Evolutionary conservation across 2,797 vertebrate genomes (phyloP).

Genomic region (Spondyliosoma cantharus): DNA sequence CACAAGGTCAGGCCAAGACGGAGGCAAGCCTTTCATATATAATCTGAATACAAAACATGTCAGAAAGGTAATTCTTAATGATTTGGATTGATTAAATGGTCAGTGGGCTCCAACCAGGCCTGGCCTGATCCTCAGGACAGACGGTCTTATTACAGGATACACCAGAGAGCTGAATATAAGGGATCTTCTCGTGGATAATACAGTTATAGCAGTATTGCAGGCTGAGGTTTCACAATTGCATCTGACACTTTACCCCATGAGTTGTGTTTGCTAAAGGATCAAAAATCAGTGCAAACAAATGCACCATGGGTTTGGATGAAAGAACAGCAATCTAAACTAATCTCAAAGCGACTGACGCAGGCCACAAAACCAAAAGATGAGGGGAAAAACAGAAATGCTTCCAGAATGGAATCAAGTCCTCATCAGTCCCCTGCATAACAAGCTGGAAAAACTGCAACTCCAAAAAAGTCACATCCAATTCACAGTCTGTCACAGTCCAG

Average conservation of each 20-base stretch:
- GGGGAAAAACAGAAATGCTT: not conserved
- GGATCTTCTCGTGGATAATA: slow-evolving; percentile 4
- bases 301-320: not conserved
- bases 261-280: not conserved
- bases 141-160: slow-evolving; percentile 24
- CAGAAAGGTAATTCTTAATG: slow-evolving; percentile 39
- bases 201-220: not conserved
- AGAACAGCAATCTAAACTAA: not conserved
- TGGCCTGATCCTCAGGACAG: slow-evolving; percentile 16
- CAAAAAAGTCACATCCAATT: slow-evolving; percentile 35
- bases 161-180: slow-evolving; percentile 16
- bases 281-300: not conserved
- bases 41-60: slow-evolving; percentile 40
- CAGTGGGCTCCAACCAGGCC: not conserved
- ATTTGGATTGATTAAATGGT: slow-evolving; percentile 36
- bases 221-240: slow-evolving; percentile 17
- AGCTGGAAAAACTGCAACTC: slow-evolving; percentile 28
- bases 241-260: not conserved
- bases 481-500: slow-evolving; percentile 42
- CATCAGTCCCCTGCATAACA: slow-evolving; percentile 35
- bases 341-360: not conserved
- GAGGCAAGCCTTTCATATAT: slow-evolving; percentile 41
- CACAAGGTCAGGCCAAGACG: slow-evolving; percentile 57
- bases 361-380: not conserved
- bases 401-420: slow-evolving; percentile 7